Conservation (phyloP, 2,888 invertebrate species). For the Epinotia demarniana region DNA sequence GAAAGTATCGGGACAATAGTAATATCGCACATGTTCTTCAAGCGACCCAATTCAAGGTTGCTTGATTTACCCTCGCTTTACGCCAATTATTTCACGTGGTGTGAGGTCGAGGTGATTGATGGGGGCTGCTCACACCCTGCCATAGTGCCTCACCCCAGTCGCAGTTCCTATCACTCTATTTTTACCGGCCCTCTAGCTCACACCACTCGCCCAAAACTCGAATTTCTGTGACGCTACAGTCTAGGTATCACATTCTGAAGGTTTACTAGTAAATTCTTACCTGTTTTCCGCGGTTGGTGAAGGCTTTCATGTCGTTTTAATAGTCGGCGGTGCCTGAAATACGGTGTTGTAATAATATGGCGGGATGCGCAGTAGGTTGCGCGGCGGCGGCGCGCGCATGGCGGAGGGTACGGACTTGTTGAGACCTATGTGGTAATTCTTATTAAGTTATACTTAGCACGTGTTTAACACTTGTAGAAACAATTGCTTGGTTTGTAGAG, state of each 20-base stretch:
- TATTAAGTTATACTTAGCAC: background rate
- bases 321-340: slow-evolving; percentile 70
- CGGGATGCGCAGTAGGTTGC: slow-evolving; percentile 71
- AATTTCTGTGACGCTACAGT: slow-evolving; percentile 49
- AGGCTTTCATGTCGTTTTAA: slow-evolving; percentile 75
- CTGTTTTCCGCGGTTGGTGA: slow-evolving; percentile 60
- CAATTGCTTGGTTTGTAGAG: background rate
- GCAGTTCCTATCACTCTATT: slow-evolving; percentile 78
- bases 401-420: slow-evolving; percentile 47
- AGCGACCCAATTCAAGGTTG: slow-evolving; percentile 5
- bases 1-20: background rate
- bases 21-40: background rate
- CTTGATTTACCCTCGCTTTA: slow-evolving; percentile 4
- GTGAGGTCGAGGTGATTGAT: slow-evolving; percentile 59
- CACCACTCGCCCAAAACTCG: slow-evolving; percentile 68
- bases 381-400: slow-evolving; percentile 57
- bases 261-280: slow-evolving; percentile 61
- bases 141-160: slow-evolving; percentile 83
- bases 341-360: slow-evolving; percentile 61
- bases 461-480: slow-evolving; percentile 6
- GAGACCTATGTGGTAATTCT: slow-evolving; percentile 1
- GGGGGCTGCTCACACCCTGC: slow-evolving; percentile 82
- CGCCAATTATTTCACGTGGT: slow-evolving; percentile 24
- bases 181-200: slow-evolving; percentile 78
- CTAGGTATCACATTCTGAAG: slow-evolving; percentile 40